Evolutionary conservation across 2,113 vertebrate genomes (phyloP).

Genomic region (Origma solitaria): DNA sequence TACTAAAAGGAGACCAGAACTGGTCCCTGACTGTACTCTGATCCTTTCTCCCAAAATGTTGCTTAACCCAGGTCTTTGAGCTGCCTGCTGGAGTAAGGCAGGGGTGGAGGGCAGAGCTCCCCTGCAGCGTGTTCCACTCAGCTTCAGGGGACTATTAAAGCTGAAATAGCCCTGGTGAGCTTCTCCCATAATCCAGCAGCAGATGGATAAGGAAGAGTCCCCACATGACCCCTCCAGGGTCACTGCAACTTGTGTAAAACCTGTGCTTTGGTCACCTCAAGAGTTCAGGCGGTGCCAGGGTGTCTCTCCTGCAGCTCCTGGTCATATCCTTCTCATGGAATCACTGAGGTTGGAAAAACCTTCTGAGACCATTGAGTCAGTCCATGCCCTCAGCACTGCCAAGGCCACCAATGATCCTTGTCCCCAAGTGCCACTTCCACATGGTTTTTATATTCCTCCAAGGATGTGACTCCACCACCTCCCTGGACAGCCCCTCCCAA

Average conservation of each 20-base stretch:
- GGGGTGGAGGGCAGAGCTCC: not conserved
- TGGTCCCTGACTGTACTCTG: not conserved
- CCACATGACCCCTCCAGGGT: not conserved
- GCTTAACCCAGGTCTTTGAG: not conserved
- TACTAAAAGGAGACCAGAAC: not conserved
- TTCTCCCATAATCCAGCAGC: not conserved
- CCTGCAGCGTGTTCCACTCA: not conserved
- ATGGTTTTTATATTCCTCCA: not conserved
- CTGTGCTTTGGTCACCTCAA: not conserved
- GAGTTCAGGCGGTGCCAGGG: not conserved
- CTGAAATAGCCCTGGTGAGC: not conserved
- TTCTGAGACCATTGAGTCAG: not conserved
- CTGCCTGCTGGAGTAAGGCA: not conserved
- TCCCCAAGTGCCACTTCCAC: not conserved
- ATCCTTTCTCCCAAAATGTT: not conserved
- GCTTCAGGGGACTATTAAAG: not conserved
- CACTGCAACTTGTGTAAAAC: not conserved
- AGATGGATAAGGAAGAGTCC: not conserved
- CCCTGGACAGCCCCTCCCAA: not conserved
- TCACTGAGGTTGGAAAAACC: not conserved
- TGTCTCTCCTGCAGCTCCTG: not conserved
- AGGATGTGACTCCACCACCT: rapidly evolving
- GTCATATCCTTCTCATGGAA: not conserved
- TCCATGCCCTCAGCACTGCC: not conserved
- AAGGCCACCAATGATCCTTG: not conserved